Conservation (phyloP, 64 coral and sea anemone genomes). For the Actinia tenebrosa region DNA sequence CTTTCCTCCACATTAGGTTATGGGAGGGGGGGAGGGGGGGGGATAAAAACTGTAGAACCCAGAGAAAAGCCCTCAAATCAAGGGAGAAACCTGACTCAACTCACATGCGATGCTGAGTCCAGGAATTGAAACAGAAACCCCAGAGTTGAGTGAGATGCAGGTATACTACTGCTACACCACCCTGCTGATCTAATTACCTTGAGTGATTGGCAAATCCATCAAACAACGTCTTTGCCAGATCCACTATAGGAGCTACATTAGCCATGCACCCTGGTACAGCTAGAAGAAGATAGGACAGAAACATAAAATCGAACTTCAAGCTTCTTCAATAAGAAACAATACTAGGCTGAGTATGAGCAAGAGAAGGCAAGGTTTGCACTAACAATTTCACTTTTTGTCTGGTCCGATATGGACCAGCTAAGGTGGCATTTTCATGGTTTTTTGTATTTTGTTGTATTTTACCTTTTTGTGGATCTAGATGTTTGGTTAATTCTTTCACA, state of each 20-base stretch:
- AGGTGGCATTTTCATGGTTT: too few relatives aligned
- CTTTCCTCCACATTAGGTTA: too few relatives aligned
- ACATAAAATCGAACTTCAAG: not conserved
- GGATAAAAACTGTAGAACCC: too few relatives aligned
- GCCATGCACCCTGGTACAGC: slow-evolving; percentile 35
- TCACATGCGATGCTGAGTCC: too few relatives aligned
- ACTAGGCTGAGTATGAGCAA: too few relatives aligned
- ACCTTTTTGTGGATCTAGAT: slow-evolving; percentile 35
- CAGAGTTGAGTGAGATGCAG: too few relatives aligned
- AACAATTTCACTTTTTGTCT: not conserved
- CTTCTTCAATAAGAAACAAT: not conserved
- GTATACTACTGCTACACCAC: too few relatives aligned
- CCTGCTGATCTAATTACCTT: slow-evolving; percentile 1
- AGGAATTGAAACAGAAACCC: too few relatives aligned
- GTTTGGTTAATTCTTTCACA: slow-evolving; percentile 45
- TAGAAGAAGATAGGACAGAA: not conserved
- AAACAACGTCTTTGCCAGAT: slow-evolving; percentile 21
- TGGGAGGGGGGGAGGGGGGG: too few relatives aligned
- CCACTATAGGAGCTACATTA: slow-evolving; percentile 19
- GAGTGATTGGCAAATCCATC: slow-evolving; percentile 32
- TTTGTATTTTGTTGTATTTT: not conserved
- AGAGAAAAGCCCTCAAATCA: too few relatives aligned
- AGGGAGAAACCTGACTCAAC: too few relatives aligned
- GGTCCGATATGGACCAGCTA: not conserved
- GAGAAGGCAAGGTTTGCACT: too few relatives aligned